These are phyloP conservation scores for Neoarius graeffei DNA, from an alignment of 2,113 vertebrate species.

Conservation along the genomic window DNA sequence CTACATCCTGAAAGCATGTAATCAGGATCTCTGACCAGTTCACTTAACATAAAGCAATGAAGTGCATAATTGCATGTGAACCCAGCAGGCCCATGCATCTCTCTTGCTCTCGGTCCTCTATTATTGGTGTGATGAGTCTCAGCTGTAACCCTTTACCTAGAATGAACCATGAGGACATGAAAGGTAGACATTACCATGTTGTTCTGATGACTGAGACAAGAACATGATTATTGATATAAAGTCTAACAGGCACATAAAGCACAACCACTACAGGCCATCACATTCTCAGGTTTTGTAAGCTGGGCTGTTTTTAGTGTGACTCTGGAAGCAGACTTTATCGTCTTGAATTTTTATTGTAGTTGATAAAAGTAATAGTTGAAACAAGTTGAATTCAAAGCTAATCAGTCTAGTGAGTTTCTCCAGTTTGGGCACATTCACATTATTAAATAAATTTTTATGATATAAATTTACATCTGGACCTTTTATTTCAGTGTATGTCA, in stretches of 20 bases:
- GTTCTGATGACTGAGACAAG: not conserved
- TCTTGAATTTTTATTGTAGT: not conserved
- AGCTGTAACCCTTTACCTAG: not conserved
- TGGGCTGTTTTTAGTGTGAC: not conserved
- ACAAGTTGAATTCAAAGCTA: not conserved
- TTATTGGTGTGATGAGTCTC: not conserved
- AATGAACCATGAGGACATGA: not conserved
- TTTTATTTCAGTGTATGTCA: not conserved
- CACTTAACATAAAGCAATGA: conserved; percentile 30
- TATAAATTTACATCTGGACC: not conserved
- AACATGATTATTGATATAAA: not conserved
- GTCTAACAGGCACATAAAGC: not conserved
- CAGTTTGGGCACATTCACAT: not conserved
- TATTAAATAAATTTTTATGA: not conserved
- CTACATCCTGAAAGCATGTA: conserved; percentile 30
- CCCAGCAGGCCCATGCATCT: conserved; percentile 21
- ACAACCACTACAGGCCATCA: not conserved
- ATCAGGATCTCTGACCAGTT: conserved; percentile 22
- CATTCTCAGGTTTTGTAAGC: not conserved
- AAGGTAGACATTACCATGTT: conserved; percentile 3
- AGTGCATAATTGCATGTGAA: conserved; percentile 49
- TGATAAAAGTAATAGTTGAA: not conserved
- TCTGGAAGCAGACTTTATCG: not conserved
- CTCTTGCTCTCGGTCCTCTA: not conserved
- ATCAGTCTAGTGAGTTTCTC: not conserved